These are phyloP conservation scores for Eugnorisma glareosa DNA, from an alignment of 2,888 invertebrate genomes.

Conservation along the genomic window DNA sequence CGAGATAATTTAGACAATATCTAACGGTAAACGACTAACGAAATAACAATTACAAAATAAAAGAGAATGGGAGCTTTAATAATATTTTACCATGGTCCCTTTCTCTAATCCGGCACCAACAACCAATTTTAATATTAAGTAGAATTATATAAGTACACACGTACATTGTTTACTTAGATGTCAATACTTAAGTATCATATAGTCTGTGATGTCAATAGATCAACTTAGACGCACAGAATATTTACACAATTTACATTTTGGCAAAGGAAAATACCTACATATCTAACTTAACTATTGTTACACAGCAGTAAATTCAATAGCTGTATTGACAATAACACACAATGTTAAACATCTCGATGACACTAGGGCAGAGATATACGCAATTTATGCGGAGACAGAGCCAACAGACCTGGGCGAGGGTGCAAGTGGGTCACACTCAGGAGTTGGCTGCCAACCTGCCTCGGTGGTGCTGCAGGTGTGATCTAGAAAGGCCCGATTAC, in stretches of 20 bases:
- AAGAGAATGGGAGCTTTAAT: slow-evolving; percentile 9
- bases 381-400: slow-evolving; percentile 72
- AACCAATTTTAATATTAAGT: background rate
- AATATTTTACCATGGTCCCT: slow-evolving; percentile 23
- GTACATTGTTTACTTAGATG: background rate
- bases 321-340: slow-evolving; percentile 52
- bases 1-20: slow-evolving; percentile 73
- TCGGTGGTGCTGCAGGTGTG: slow-evolving; percentile 65
- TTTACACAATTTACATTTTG: background rate
- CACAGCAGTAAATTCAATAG: slow-evolving; percentile 46
- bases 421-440: slow-evolving; percentile 71
- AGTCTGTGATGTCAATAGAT: background rate
- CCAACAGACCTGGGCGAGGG: slow-evolving; percentile 64
- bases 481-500: slow-evolving; percentile 8
- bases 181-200: background rate
- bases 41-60: slow-evolving; percentile 50
- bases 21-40: slow-evolving; percentile 51
- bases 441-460: slow-evolving; percentile 70
- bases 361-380: slow-evolving; percentile 62
- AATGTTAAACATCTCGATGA: slow-evolving; percentile 67
- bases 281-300: slow-evolving; percentile 11
- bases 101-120: background rate
- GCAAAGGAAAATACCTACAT: slow-evolving; percentile 3
- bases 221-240: background rate
- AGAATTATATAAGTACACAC: background rate